phyloP scores from a whole-genome alignment of 2,888 invertebrate genomes.

The Gandaritis pyraliata region DNA sequence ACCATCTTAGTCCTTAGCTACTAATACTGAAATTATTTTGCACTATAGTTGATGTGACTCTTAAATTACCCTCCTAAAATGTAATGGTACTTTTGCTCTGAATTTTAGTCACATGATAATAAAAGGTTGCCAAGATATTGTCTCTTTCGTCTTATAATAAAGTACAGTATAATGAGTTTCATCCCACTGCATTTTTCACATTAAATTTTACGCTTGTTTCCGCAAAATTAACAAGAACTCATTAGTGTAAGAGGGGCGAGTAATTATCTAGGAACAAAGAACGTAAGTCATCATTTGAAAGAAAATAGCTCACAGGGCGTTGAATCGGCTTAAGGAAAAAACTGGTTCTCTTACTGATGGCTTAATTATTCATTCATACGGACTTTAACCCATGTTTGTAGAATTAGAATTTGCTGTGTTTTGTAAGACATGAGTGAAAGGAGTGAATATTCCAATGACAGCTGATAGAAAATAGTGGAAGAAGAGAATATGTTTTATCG shows the following conservation, averaged over 20 bases:
- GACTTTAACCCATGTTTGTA: too few species aligned
- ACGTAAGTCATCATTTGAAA: not conserved
- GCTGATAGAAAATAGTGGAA: too few species aligned
- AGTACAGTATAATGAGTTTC: not conserved
- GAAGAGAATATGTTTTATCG: too few species aligned
- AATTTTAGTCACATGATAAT: not conserved
- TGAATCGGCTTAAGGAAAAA: too few species aligned
- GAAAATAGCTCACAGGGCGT: not conserved
- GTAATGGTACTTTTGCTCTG: not conserved
- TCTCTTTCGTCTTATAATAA: not conserved
- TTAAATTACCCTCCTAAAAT: not conserved
- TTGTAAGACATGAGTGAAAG: too few species aligned
- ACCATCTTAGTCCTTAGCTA: not conserved
- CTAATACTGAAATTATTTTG: not conserved
- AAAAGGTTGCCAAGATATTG: not conserved
- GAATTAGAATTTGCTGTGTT: too few species aligned
- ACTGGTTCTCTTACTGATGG: too few species aligned
- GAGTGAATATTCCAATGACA: too few species aligned
- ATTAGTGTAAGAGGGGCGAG: slow-evolving; percentile 15
- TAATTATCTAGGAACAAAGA: not conserved
- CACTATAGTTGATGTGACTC: not conserved
- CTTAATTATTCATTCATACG: too few species aligned
- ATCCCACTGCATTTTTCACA: slow-evolving; percentile 16
- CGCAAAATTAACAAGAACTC: slow-evolving; percentile 19
- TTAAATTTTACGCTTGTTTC: slow-evolving; percentile 16